A percentile compares a stretch with the other conserved stretches of the same genome.
Evolutionary conservation across 1,140 invertebrate genomes (phyloP).

Genomic region (Oryctes rhinoceros): DNA sequence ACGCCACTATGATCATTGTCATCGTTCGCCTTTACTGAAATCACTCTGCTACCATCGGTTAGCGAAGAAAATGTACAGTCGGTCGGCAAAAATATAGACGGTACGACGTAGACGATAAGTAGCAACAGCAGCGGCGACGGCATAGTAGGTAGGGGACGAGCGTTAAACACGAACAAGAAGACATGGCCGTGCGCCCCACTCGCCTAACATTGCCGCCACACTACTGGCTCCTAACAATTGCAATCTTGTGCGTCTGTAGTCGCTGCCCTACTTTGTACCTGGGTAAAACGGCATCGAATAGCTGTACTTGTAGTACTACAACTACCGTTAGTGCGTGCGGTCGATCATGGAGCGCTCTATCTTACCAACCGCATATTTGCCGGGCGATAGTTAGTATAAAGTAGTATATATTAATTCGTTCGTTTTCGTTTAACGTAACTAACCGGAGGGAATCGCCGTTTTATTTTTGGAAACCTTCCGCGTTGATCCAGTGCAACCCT

Average conservation of each 20-base stretch:
- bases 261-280: conserved; percentile 60
- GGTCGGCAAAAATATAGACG: too few species aligned
- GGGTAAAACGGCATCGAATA: conserved; percentile 50
- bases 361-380: conserved; percentile 41
- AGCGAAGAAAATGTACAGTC: conserved; percentile 13
- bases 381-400: background rate
- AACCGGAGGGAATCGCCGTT: background rate
- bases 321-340: conserved; percentile 58
- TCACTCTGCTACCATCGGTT: background rate
- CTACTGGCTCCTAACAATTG: conserved; percentile 50
- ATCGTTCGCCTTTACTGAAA: background rate
- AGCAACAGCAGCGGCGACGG: too few species aligned
- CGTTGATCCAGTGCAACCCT: background rate
- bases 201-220: conserved; percentile 44
- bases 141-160: conserved; percentile 26
- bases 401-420: background rate
- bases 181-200: conserved; percentile 51
- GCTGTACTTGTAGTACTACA: conserved; percentile 60
- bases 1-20: background rate
- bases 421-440: conserved; percentile 30
- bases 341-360: conserved; percentile 46
- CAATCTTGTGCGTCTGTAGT: conserved; percentile 50
- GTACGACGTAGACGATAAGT: too few species aligned
- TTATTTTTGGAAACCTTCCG: background rate
- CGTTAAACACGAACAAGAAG: conserved; percentile 32